These are phyloP conservation scores for Callopanchax toddi DNA, from an alignment of 2,113 vertebrate genomes.

Conservation along the genomic window DNA sequence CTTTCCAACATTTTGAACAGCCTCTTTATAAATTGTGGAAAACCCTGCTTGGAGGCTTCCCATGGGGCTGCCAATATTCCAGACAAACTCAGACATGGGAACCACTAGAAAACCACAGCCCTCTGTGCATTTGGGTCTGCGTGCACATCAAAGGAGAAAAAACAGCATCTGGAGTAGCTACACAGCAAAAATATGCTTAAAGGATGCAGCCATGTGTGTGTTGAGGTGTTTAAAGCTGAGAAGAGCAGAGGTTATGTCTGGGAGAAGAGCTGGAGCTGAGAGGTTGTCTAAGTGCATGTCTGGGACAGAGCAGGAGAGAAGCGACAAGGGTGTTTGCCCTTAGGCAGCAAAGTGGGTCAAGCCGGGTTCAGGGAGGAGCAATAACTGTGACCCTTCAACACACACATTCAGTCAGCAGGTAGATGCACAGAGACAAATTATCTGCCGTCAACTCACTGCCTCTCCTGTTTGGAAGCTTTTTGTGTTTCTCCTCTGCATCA, in stretches of 20 bases:
- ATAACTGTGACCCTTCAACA: conserved; percentile 45
- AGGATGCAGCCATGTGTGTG: conserved; percentile 34
- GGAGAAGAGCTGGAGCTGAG: neutral
- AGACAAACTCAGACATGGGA: conserved; percentile 65
- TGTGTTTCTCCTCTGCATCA: conserved; percentile 17
- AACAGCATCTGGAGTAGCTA: conserved; percentile 7
- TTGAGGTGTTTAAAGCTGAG: conserved; percentile 37
- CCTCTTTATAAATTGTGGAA: conserved; percentile 7
- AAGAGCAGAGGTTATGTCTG: conserved; percentile 39
- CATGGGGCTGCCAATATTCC: conserved; percentile 63
- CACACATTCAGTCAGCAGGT: conserved; percentile 20
- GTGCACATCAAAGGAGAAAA: neutral
- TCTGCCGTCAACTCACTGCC: conserved; percentile 8
- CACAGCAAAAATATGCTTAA: conserved; percentile 36
- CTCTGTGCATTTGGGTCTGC: conserved; percentile 9
- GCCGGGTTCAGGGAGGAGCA: conserved; percentile 24
- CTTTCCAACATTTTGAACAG: neutral
- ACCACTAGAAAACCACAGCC: conserved; percentile 50
- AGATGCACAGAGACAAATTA: conserved; percentile 23
- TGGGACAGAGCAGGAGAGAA: conserved; percentile 6
- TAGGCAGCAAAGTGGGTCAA: conserved; percentile 56
- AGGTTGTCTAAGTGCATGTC: conserved; percentile 42
- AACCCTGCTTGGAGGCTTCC: conserved; percentile 41
- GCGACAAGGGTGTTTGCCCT: conserved; percentile 14
- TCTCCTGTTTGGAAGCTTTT: conserved; percentile 9